phyloP scores from a whole-genome alignment of 2,797 vertebrate genomes.

The Choloepus didactylus region DNA sequence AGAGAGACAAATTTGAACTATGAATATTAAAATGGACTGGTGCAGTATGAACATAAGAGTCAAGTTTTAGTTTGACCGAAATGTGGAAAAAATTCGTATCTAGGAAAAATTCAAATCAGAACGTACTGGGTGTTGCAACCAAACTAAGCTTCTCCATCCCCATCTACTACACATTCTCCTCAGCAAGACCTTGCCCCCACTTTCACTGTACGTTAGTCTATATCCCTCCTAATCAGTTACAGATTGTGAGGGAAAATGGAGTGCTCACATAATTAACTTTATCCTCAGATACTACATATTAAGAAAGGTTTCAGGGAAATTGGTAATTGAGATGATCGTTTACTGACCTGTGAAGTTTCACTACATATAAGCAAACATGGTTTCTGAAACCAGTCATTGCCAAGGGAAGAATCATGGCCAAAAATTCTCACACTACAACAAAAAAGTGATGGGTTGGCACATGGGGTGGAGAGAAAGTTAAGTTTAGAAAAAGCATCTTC shows the following conservation, averaged over 20 bases:
- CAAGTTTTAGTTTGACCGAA: slow-evolving; percentile 41
- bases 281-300: slow-evolving; percentile 72
- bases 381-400: slow-evolving; percentile 46
- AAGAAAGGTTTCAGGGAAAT: slow-evolving; percentile 69
- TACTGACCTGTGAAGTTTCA: not conserved
- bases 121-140: slow-evolving; percentile 40
- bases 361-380: not conserved
- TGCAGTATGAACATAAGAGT: slow-evolving; percentile 59
- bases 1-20: not conserved
- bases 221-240: slow-evolving; percentile 81
- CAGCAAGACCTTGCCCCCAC: slow-evolving; percentile 59
- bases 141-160: slow-evolving; percentile 16
- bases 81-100: slow-evolving; percentile 32
- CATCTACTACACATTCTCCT: not conserved
- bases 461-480: not conserved
- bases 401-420: slow-evolving; percentile 55
- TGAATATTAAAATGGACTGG: slow-evolving; percentile 32
- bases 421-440: slow-evolving; percentile 66
- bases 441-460: not conserved
- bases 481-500: not conserved
- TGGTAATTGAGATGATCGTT: slow-evolving; percentile 20
- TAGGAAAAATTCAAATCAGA: slow-evolving; percentile 74
- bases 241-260: slow-evolving; percentile 74
- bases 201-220: slow-evolving; percentile 79
- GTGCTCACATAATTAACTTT: slow-evolving; percentile 66